Evolutionary conservation across 2,113 vertebrate genomes (phyloP).

Genomic region (Corythaeola cristata): DNA sequence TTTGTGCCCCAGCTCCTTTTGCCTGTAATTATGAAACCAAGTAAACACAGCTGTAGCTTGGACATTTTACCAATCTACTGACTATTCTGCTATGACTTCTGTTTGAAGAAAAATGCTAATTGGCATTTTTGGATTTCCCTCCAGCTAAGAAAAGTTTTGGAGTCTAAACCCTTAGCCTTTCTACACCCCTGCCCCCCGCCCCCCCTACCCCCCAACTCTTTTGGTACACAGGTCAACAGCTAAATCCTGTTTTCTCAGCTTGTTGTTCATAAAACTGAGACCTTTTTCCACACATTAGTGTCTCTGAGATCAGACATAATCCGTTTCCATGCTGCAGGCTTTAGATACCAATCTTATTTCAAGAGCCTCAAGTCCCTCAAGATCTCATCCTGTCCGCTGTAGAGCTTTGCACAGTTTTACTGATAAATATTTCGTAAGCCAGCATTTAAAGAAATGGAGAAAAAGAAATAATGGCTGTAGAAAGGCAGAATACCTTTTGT

Average conservation of each 20-base stretch:
- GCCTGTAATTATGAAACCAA: background rate
- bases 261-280: background rate
- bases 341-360: background rate
- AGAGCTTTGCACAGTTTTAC: background rate
- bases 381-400: background rate
- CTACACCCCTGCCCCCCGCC: too few relatives aligned
- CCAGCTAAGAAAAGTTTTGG: background rate
- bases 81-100: background rate
- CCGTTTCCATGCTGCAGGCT: background rate
- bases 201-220: too few relatives aligned
- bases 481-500: background rate
- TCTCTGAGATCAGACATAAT: background rate
- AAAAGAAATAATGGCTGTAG: background rate
- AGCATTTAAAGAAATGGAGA: background rate
- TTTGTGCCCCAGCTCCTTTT: background rate
- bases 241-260: background rate
- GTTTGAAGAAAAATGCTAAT: background rate
- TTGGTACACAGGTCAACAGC: background rate
- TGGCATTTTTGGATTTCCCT: background rate
- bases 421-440: background rate
- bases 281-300: background rate
- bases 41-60: background rate
- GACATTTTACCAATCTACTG: background rate
- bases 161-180: background rate
- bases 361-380: background rate